Percentiles rank a stretch among this genome's conserved stretches.
Evolutionary conservation across 2,888 invertebrate genomes (phyloP).

Genomic region (Timandra comae): DNA sequence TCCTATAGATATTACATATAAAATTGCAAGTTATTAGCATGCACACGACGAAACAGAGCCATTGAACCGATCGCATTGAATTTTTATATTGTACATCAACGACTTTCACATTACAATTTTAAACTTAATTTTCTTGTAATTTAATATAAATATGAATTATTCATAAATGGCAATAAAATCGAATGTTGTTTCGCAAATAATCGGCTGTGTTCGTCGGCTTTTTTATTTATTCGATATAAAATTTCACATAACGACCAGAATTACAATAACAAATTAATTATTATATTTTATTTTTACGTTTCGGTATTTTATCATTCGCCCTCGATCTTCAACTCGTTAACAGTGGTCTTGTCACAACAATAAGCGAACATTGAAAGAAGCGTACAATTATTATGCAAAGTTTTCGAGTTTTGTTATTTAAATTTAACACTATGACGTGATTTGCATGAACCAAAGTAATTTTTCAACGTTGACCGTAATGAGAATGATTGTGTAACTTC

Average conservation of each 20-base stretch:
- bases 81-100: constrained; percentile 20
- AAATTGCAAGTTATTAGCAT: constrained; percentile 34
- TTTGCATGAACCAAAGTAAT: constrained; percentile 38
- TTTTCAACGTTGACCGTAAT: constrained; percentile 30
- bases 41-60: constrained; percentile 25
- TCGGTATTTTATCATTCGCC: too few species aligned
- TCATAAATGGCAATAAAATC: constrained; percentile 11
- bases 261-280: not conserved
- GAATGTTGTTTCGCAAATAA: constrained; percentile 13
- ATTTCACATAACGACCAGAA: constrained; percentile 1
- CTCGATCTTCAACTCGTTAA: too few species aligned
- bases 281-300: not conserved
- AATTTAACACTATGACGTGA: constrained; percentile 30
- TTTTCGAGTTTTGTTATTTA: constrained; percentile 29
- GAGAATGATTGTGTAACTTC: constrained; percentile 21
- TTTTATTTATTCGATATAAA: constrained; percentile 8
- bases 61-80: constrained; percentile 14
- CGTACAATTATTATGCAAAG: constrained; percentile 36
- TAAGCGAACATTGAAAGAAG: too few species aligned
- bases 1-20: constrained; percentile 25
- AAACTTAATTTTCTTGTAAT: constrained; percentile 9
- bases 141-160: constrained; percentile 7
- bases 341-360: too few species aligned
- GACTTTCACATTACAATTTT: constrained; percentile 27
- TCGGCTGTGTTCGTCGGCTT: constrained; percentile 8